A percentile compares a stretch with the other conserved stretches of the same genome.
Conservation (phyloP, 1,140 invertebrate species). For the Latrodectus geometricus region DNA sequence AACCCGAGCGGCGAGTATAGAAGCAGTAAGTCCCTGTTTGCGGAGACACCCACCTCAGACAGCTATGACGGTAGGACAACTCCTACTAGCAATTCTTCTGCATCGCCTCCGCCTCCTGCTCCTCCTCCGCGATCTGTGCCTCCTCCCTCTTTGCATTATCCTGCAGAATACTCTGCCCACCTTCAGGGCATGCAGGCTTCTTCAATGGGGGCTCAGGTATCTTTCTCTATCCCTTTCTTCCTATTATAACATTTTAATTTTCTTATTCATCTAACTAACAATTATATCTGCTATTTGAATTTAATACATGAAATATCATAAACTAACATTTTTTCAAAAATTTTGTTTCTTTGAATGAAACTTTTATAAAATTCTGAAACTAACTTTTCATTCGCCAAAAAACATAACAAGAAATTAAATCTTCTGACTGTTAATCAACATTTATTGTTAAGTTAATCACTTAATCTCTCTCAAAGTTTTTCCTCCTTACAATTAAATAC, state of each 20-base stretch:
- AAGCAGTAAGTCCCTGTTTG: constrained; percentile 55
- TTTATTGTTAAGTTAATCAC: no score
- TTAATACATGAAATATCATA: no score
- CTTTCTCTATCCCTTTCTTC: constrained; percentile 28
- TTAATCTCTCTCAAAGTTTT: no score
- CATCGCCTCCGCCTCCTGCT: constrained; percentile 57
- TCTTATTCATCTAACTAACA: no score
- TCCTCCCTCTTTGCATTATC: constrained; percentile 3
- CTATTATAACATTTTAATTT: neutral
- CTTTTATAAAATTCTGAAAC: no score
- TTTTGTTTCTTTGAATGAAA: no score
- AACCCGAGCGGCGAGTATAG: constrained; percentile 47
- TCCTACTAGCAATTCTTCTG: constrained; percentile 38
- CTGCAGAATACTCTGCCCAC: constrained; percentile 29
- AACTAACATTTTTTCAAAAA: no score
- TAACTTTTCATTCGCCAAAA: no score
- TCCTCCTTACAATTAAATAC: no score
- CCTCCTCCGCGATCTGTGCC: constrained; percentile 38
- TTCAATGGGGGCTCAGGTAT: constrained; percentile 42
- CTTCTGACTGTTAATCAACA: no score
- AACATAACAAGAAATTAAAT: no score
- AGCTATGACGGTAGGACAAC: constrained; percentile 60
- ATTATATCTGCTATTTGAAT: no score
- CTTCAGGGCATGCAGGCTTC: constrained; percentile 17
- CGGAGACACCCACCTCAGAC: constrained; percentile 45